phyloP scores from a whole-genome alignment of 92 coral and sea anemone species.

The Heteractis magnifica region DNA sequence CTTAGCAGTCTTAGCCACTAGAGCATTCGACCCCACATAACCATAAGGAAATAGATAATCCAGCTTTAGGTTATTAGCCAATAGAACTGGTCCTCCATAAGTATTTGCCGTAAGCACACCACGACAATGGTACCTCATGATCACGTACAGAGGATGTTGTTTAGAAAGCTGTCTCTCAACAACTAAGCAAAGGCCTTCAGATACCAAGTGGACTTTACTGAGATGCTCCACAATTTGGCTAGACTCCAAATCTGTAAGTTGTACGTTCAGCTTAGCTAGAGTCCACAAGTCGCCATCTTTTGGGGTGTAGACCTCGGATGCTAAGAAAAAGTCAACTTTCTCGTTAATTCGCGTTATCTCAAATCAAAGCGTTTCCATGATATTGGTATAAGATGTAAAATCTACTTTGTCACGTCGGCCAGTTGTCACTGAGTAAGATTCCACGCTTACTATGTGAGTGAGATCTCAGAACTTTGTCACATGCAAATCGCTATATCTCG shows the following conservation, averaged over 20 bases:
- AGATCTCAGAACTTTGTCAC: too few relatives aligned
- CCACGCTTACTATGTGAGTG: too few relatives aligned
- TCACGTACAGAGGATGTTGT: constrained; percentile 53
- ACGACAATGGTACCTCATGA: constrained; percentile 69
- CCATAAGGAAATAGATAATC: constrained; percentile 70
- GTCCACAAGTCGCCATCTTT: constrained; percentile 58
- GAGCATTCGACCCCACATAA: constrained; percentile 37
- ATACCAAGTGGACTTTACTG: constrained; percentile 53
- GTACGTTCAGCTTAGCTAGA: constrained; percentile 51
- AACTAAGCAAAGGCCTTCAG: constrained; percentile 31
- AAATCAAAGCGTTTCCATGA: too few relatives aligned
- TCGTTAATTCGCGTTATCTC: too few relatives aligned
- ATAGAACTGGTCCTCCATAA: constrained; percentile 65
- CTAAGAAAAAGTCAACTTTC: constrained; percentile 10
- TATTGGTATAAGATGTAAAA: too few relatives aligned
- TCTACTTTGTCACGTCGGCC: too few relatives aligned
- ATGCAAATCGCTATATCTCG: too few relatives aligned
- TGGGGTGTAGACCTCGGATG: constrained; percentile 66
- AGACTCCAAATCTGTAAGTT: constrained; percentile 57
- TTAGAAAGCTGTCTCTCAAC: constrained; percentile 53
- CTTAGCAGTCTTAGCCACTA: constrained; percentile 39
- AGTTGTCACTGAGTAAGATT: too few relatives aligned
- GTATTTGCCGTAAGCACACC: constrained; percentile 57
- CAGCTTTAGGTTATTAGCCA: constrained; percentile 27
- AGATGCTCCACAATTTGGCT: constrained; percentile 68